Conservation (phyloP, 2,888 invertebrate species). For the Melinaea marsaeus region DNA sequence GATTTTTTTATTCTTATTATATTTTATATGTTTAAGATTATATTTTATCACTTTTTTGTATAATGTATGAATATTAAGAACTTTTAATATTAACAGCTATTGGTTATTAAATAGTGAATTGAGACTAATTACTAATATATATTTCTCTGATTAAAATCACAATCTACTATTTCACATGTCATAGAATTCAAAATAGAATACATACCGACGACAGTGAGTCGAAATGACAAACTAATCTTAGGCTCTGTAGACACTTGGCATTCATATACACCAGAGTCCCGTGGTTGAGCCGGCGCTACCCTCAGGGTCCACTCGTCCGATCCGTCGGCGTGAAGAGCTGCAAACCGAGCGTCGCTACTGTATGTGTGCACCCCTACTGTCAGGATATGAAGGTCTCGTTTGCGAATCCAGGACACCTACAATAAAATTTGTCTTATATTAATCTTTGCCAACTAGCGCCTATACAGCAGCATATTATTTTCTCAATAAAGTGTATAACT, state of each 20-base stretch:
- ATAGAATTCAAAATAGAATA: slow-evolving; percentile 32
- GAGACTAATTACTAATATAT: no score
- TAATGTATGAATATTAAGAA: no score
- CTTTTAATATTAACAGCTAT: no score
- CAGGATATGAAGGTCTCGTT: slow-evolving; percentile 86
- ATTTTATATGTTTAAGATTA: no score
- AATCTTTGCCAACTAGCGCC: no score
- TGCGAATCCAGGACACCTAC: slow-evolving; percentile 93
- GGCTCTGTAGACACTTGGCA: slow-evolving; percentile 96
- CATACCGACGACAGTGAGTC: slow-evolving; percentile 88
- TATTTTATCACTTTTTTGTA: no score
- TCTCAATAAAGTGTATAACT: no score
- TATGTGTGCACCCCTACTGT: slow-evolving; percentile 82
- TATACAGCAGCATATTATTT: background rate
- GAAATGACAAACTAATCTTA: slow-evolving; percentile 89
- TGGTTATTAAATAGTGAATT: no score
- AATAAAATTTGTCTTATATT: slow-evolving; percentile 34
- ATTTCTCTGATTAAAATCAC: no score
- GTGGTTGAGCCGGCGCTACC: slow-evolving; percentile 80
- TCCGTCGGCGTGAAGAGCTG: slow-evolving; percentile 80
- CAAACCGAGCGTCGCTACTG: slow-evolving; percentile 82
- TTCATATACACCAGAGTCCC: slow-evolving; percentile 93
- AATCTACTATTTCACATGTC: no score
- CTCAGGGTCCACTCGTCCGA: slow-evolving; percentile 81
- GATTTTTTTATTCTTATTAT: no score